These are phyloP conservation scores for Hylomyscus alleni DNA, from an alignment of 2,797 vertebrate species.

Conservation along the genomic window DNA sequence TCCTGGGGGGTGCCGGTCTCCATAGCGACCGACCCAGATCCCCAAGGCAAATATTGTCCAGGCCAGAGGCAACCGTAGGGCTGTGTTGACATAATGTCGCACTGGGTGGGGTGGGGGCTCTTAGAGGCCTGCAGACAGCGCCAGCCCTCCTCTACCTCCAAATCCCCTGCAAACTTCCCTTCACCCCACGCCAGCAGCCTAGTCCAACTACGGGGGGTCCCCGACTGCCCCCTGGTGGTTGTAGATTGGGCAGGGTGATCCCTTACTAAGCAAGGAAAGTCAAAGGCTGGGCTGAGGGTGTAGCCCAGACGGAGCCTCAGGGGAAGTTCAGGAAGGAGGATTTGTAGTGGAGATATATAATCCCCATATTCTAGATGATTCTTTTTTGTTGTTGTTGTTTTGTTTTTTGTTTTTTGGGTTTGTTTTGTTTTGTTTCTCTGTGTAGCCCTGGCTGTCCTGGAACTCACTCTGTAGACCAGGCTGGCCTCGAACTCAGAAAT, in stretches of 20 bases:
- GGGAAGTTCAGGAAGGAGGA: neutral
- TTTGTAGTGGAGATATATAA: neutral
- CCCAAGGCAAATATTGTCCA: slow-evolving; percentile 80
- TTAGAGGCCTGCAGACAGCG: neutral
- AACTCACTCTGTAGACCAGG: no score
- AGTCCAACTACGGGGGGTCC: neutral
- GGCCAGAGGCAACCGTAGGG: slow-evolving; percentile 55
- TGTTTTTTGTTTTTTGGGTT: no score
- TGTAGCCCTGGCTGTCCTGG: no score
- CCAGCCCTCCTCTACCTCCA: neutral
- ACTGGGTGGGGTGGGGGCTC: slow-evolving; percentile 55
- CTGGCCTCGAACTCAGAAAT: no score
- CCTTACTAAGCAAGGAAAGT: neutral
- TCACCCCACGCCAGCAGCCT: neutral
- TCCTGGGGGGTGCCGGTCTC: slow-evolving; percentile 17
- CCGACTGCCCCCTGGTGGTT: slow-evolving; percentile 66
- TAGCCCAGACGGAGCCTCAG: neutral
- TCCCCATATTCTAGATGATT: neutral
- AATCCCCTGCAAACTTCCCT: neutral
- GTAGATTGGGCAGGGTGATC: neutral
- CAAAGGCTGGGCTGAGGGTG: neutral
- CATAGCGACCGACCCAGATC: slow-evolving; percentile 79
- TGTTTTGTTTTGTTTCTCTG: no score
- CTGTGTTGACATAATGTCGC: slow-evolving; percentile 79
- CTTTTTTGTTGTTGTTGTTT: no score